Conservation (phyloP, 2,113 vertebrate species). For the Aegypius monachus region DNA sequence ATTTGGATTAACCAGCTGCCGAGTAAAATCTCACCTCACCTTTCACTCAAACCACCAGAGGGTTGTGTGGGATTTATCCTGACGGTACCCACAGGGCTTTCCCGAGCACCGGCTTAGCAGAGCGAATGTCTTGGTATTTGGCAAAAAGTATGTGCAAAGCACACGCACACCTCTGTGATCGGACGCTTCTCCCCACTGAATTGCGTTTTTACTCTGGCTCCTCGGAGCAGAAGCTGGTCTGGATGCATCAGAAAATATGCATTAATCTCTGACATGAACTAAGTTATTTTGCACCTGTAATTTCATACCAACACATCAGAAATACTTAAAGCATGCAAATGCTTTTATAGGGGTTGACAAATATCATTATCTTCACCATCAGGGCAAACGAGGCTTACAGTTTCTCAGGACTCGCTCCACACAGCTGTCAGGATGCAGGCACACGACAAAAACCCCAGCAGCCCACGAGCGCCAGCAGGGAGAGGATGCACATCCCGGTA, state of each 20-base stretch:
- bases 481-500: neutral
- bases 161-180: fast-evolving
- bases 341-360: neutral
- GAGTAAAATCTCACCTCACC: neutral
- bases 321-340: neutral
- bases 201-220: fast-evolving
- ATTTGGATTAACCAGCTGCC: neutral
- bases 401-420: neutral
- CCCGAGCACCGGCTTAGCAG: fast-evolving
- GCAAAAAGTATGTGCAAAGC: fast-evolving
- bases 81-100: fast-evolving
- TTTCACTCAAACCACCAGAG: fast-evolving
- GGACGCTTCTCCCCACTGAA: neutral
- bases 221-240: neutral
- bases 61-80: neutral
- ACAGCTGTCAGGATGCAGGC: neutral
- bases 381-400: neutral
- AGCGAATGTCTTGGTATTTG: fast-evolving
- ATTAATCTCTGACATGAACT: neutral
- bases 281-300: neutral
- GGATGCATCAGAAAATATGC: neutral
- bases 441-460: neutral
- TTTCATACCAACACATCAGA: neutral
- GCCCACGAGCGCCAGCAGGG: neutral
- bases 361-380: neutral